These are phyloP conservation scores for Ophion obscuratus DNA, from an alignment of 2,888 invertebrate genomes.

Conservation along the genomic window DNA sequence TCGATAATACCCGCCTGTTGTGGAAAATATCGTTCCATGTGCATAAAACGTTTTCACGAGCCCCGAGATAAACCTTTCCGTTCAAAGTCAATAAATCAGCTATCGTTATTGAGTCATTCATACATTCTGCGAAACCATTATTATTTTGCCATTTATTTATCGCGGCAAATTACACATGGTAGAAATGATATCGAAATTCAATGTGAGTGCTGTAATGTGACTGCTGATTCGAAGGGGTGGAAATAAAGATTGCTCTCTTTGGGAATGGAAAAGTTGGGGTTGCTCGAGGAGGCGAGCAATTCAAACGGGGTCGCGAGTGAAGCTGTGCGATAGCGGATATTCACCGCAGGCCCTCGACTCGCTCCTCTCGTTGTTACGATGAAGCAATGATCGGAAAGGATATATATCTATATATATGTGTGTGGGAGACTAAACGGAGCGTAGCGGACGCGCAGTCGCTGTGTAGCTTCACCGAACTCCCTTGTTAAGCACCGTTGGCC, in stretches of 20 bases:
- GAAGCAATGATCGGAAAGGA: constrained; percentile 11
- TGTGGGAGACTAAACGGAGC: too few species aligned
- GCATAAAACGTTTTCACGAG: background rate
- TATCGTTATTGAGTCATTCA: too few species aligned
- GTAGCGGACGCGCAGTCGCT: too few species aligned
- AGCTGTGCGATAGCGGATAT: constrained; percentile 57
- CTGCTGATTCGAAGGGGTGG: background rate
- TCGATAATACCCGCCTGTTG: background rate
- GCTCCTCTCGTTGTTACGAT: constrained; percentile 31
- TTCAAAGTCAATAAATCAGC: too few species aligned
- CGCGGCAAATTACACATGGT: too few species aligned
- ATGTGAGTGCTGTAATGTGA: too few species aligned
- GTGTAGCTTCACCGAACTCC: too few species aligned
- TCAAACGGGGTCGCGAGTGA: constrained; percentile 64
- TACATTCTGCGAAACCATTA: too few species aligned
- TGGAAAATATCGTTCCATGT: background rate
- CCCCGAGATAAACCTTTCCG: too few species aligned
- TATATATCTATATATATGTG: constrained; percentile 6
- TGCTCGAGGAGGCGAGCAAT: constrained; percentile 54
- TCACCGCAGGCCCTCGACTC: constrained; percentile 29
- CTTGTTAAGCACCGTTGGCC: too few species aligned
- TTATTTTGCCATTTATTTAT: too few species aligned
- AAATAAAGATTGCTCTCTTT: constrained; percentile 35
- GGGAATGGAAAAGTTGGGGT: constrained; percentile 50
- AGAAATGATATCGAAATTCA: too few species aligned